Percentiles rank a stretch among this genome's conserved stretches.
phyloP scores from a whole-genome alignment of 35 echinoderm and acorn worm genomes.

The Hemicentrotus pulcherrimus region DNA sequence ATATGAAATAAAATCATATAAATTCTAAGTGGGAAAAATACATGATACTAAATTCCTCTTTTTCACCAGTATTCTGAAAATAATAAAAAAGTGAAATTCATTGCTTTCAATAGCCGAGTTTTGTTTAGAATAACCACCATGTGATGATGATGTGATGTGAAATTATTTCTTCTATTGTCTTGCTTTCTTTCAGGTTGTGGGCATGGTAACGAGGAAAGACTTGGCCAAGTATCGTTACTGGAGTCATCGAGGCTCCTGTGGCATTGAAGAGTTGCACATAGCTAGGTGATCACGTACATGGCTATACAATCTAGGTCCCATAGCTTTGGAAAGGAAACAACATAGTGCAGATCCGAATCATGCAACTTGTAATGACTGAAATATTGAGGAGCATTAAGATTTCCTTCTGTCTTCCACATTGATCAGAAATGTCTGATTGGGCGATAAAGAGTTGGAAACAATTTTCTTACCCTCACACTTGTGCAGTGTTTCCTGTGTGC shows the following conservation, averaged over 20 bases:
- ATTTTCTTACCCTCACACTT: no score
- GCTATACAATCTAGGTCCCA: no score
- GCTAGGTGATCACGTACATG: slow-evolving; percentile 47
- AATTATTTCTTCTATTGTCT: no score
- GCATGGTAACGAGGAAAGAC: slow-evolving; percentile 92
- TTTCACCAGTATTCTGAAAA: no score
- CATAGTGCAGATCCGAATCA: neutral
- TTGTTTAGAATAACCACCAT: no score
- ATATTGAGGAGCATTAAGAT: neutral
- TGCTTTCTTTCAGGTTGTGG: slow-evolving; percentile 71
- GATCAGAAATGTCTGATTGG: neutral
- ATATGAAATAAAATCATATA: no score
- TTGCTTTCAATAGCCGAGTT: no score
- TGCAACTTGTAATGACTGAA: neutral
- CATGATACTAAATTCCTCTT: no score
- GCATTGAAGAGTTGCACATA: slow-evolving; percentile 66
- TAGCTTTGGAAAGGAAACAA: neutral
- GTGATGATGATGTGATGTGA: no score
- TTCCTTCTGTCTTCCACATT: neutral
- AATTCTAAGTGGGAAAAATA: no score
- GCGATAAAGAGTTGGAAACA: neutral
- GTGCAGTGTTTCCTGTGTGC: no score
- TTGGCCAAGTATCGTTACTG: slow-evolving; percentile 76
- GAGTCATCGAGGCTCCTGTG: slow-evolving; percentile 57
- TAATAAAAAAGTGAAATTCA: no score